Evolutionary conservation across 64 coral and sea anemone genomes (phyloP).

Genomic region (Porites australiensis): DNA sequence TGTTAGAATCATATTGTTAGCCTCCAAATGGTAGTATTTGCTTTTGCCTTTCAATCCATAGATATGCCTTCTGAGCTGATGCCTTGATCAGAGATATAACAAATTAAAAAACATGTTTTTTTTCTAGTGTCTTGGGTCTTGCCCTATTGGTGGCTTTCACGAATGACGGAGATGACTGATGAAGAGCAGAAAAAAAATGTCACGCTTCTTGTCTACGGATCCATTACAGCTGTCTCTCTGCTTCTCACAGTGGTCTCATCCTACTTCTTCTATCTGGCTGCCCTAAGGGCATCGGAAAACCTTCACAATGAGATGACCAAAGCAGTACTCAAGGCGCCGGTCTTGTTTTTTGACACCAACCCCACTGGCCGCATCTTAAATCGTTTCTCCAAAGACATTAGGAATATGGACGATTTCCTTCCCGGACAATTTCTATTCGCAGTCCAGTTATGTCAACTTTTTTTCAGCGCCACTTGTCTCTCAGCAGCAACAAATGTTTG

Average conservation of each 20-base stretch:
- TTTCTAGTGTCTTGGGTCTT: neutral
- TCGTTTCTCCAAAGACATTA: slow-evolving; percentile 76
- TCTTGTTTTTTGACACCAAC: slow-evolving; percentile 70
- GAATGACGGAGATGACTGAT: slow-evolving; percentile 31
- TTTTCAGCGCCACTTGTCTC: neutral
- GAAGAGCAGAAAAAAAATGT: neutral
- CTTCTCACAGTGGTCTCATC: neutral
- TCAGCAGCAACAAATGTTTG: slow-evolving; percentile 48
- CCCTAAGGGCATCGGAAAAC: slow-evolving; percentile 42
- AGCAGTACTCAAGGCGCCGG: slow-evolving; percentile 47
- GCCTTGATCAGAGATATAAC: no score
- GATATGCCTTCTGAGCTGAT: no score
- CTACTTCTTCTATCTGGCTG: slow-evolving; percentile 11
- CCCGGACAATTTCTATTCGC: neutral
- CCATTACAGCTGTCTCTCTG: neutral
- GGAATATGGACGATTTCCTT: slow-evolving; percentile 42
- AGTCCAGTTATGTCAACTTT: neutral
- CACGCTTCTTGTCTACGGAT: slow-evolving; percentile 25
- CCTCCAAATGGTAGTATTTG: no score
- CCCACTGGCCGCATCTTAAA: slow-evolving; percentile 70
- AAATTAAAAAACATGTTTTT: neutral
- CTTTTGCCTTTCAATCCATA: no score
- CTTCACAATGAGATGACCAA: slow-evolving; percentile 60
- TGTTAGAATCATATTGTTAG: no score
- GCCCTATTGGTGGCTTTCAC: slow-evolving; percentile 46